phyloP scores from a whole-genome alignment of 2,888 invertebrate genomes.

The Sphecodes monilicornis region DNA sequence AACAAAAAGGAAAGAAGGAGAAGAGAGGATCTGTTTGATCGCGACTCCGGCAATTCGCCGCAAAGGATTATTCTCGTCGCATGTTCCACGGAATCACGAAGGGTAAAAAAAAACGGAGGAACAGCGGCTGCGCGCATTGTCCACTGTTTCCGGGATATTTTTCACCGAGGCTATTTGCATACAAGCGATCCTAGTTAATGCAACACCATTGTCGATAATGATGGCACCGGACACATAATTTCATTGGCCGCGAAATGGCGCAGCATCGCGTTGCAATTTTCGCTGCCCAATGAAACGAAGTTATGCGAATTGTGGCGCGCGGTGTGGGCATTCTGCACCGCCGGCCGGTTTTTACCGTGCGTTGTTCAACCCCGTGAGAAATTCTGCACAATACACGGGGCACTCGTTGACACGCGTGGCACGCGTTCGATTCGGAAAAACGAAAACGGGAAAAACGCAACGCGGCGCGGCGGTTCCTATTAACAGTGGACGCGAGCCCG shows the following conservation, averaged over 20 bases:
- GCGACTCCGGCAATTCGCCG: conserved; percentile 21
- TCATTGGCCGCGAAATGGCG: conserved; percentile 49
- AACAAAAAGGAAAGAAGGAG: neutral
- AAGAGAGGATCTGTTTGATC: conserved; percentile 23
- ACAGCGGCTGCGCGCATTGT: conserved; percentile 1
- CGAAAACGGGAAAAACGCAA: too few species aligned
- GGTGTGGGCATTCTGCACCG: neutral
- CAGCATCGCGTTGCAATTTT: conserved; percentile 52
- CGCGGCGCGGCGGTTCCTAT: neutral
- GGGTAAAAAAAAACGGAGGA: neutral
- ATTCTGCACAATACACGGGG: neutral
- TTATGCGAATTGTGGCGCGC: conserved; percentile 25
- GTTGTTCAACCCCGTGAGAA: neutral
- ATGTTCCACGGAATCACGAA: neutral
- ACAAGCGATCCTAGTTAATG: conserved; percentile 56
- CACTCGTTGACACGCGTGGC: neutral
- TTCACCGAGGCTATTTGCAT: conserved; percentile 38
- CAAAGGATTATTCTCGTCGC: conserved; percentile 36
- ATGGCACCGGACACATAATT: conserved; percentile 52
- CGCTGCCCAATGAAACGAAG: conserved; percentile 55
- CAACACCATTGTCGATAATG: conserved; percentile 58
- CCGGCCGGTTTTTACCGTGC: neutral
- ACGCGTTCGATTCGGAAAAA: neutral
- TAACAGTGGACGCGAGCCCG: neutral
- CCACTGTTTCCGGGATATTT: conserved; percentile 28